phyloP scores from a whole-genome alignment of 2,113 vertebrate species.

The Myrmecobius fasciatus region DNA sequence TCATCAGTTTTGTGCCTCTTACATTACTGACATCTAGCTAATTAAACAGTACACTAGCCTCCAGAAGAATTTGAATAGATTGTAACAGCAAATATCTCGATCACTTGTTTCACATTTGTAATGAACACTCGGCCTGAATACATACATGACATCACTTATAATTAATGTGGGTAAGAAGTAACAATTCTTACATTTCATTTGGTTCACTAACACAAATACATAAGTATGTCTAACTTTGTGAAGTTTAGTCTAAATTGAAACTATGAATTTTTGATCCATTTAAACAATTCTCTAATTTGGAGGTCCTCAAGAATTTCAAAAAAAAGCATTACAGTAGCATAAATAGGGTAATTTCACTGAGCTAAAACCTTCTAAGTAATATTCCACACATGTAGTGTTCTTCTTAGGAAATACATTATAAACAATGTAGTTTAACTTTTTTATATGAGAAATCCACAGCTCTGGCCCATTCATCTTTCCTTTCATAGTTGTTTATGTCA shows the following conservation, averaged over 20 bases:
- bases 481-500: slow-evolving; percentile 26
- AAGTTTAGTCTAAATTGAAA: slow-evolving; percentile 30
- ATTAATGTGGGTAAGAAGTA: slow-evolving; percentile 48
- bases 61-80: not conserved
- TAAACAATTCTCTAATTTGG: slow-evolving; percentile 36
- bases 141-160: not conserved
- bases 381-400: not conserved
- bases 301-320: slow-evolving; percentile 19
- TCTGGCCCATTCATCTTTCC: not conserved
- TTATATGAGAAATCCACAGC: not conserved
- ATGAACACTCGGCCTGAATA: not conserved
- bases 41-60: not conserved
- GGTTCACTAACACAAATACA: slow-evolving; percentile 7
- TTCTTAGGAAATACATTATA: slow-evolving; percentile 51
- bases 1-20: not conserved
- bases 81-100: slow-evolving; percentile 12
- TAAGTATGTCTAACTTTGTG: slow-evolving; percentile 22
- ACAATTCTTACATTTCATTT: slow-evolving; percentile 29
- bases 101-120: slow-evolving; percentile 4
- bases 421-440: slow-evolving; percentile 59
- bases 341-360: slow-evolving; percentile 7
- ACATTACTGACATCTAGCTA: not conserved
- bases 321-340: slow-evolving; percentile 2
- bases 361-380: slow-evolving; percentile 28
- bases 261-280: not conserved